phyloP scores from a whole-genome alignment of 1,140 invertebrate species.

The Patella vulgata region DNA sequence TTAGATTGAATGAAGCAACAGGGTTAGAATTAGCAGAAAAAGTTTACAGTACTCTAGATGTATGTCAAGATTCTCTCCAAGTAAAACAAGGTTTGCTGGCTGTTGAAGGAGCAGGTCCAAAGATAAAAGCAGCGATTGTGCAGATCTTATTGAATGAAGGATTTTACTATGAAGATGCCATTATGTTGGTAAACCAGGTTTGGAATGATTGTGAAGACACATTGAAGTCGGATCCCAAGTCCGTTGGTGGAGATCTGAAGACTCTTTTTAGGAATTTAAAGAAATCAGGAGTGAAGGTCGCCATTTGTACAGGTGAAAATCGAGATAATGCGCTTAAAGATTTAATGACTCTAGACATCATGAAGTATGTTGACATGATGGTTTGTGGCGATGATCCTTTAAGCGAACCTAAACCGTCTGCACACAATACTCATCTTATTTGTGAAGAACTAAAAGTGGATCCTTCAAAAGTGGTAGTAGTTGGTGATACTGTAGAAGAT shows the following conservation, averaged over 20 bases:
- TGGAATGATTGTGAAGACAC: slow-evolving; percentile 46
- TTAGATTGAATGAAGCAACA: slow-evolving; percentile 53
- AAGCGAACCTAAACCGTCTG: slow-evolving; percentile 58
- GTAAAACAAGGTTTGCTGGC: slow-evolving; percentile 65
- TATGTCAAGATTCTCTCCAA: slow-evolving; percentile 43
- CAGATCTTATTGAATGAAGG: slow-evolving; percentile 61
- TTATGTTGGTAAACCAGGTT: slow-evolving; percentile 48
- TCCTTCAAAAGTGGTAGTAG: slow-evolving; percentile 62
- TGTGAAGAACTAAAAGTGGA: slow-evolving; percentile 63
- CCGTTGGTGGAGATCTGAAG: not conserved
- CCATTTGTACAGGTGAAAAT: slow-evolving; percentile 66
- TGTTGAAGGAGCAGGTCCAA: slow-evolving; percentile 55
- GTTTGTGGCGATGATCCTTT: slow-evolving; percentile 68
- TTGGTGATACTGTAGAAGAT: slow-evolving; percentile 69
- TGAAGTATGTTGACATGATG: slow-evolving; percentile 65
- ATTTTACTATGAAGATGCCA: slow-evolving; percentile 54
- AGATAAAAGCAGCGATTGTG: slow-evolving; percentile 60
- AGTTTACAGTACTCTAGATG: slow-evolving; percentile 63
- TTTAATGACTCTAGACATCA: slow-evolving; percentile 54
- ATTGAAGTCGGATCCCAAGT: slow-evolving; percentile 4
- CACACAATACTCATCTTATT: slow-evolving; percentile 53
- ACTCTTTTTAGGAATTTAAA: slow-evolving; percentile 61
- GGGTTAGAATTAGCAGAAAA: slow-evolving; percentile 46
- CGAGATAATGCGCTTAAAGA: slow-evolving; percentile 57
- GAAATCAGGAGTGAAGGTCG: slow-evolving; percentile 65